phyloP scores from a whole-genome alignment of 1,140 invertebrate species.

The Manduca sexta region DNA sequence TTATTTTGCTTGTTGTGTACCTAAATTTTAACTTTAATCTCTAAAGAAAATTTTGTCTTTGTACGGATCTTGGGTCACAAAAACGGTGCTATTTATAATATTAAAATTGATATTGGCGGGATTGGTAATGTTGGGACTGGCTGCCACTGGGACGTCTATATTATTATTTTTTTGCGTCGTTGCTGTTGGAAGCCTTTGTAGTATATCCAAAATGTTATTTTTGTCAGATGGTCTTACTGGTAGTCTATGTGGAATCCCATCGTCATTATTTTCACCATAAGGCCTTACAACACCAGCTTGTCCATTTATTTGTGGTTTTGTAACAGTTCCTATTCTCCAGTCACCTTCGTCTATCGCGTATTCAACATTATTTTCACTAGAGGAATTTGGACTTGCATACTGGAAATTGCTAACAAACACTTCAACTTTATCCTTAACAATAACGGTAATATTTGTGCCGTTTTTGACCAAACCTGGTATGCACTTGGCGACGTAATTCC shows the following conservation, averaged over 20 bases:
- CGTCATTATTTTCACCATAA: too few relatives aligned
- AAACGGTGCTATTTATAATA: constrained; percentile 13
- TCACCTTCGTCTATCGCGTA: constrained; percentile 18
- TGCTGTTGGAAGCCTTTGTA: too few relatives aligned
- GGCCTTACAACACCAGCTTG: too few relatives aligned
- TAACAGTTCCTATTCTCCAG: constrained; percentile 14
- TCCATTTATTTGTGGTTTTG: background rate
- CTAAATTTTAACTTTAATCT: constrained; percentile 8
- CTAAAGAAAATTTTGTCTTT: constrained; percentile 8
- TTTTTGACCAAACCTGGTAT: constrained; percentile 33
- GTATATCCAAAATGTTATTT: too few relatives aligned
- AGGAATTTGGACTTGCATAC: background rate
- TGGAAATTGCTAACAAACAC: constrained; percentile 9
- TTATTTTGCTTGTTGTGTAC: too few relatives aligned
- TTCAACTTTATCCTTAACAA: constrained; percentile 18
- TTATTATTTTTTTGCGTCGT: background rate
- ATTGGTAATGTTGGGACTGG: background rate
- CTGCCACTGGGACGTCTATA: background rate
- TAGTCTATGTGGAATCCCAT: too few relatives aligned
- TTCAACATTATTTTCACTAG: background rate
- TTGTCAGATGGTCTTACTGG: too few relatives aligned
- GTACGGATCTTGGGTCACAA: background rate
- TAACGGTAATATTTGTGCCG: constrained; percentile 18
- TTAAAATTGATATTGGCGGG: constrained; percentile 8
- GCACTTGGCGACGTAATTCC: constrained; percentile 47